Evolutionary conservation across 2,797 vertebrate genomes (phyloP), one percentile per base, ranked within the genome.

Genomic region (Neostethus bicornis): DNA sequence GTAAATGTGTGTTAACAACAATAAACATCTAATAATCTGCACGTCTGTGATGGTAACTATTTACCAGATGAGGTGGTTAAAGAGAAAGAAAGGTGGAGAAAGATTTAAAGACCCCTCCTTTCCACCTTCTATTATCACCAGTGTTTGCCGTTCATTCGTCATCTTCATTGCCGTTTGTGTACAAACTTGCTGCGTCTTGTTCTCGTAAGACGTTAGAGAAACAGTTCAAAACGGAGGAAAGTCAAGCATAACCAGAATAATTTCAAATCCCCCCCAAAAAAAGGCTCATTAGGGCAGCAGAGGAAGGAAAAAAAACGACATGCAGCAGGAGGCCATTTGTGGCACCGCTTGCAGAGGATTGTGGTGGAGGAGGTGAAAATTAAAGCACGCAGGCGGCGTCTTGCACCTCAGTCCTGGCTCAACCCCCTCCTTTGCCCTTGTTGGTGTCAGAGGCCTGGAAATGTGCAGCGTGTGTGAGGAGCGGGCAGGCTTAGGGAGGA

Each of bases 281-380:
- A 68, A 23, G 31, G 70, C 57, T 51, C 51, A 59, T 45, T 4
- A 46, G 59, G 66, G 50, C 63, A 77, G 73, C 65, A 55, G 19
- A 69, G 5, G 23, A 74, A 67, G 51, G 53, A 73, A 72, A 70
- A 63, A 63, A 57, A 65, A 72, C n/a, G 74, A 29, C 4, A 8
- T 51, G 46, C 77, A 67, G 83, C 81, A 43, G 85, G 81, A 73
- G 70, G 70, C 68, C 84, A 70, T 69, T 71, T 59, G 74, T 84
- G 80, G 86, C 84, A 79, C 64, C 81, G 69, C 69, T 80, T 62
- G 79, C 76, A 66, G 74, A 83, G 81, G 83, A 80, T 83, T 84
- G 79, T 85, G 66, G 81, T 89, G 84, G 87, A 87, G 84, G 88
- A 93, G 90, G 92, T 93, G 92, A 91, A 92, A 93, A 93, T 93